Evolutionary conservation across 2,888 invertebrate species (phyloP).

Genomic region (Monopis laevigella): DNA sequence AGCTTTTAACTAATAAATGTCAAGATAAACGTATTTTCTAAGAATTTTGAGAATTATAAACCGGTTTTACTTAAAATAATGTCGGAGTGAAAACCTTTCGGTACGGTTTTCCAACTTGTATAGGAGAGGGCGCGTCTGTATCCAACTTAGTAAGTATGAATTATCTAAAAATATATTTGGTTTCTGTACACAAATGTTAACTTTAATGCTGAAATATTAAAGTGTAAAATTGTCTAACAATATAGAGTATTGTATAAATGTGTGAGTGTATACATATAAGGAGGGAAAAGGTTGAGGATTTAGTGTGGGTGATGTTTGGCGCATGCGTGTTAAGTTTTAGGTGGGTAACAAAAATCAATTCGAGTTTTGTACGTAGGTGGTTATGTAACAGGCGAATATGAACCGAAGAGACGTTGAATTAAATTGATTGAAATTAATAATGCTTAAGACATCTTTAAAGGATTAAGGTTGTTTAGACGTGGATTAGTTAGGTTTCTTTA

Average conservation of each 20-base stretch:
- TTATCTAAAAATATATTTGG: constrained; percentile 58
- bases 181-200: constrained; percentile 14
- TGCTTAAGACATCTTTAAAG: too few species aligned
- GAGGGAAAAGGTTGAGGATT: constrained; percentile 19
- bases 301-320: constrained; percentile 35
- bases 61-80: constrained; percentile 43
- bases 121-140: constrained; percentile 59
- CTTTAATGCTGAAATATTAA: constrained; percentile 19
- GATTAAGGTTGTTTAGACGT: too few species aligned
- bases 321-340: constrained; percentile 43
- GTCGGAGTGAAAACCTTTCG: constrained; percentile 48
- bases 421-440: constrained; percentile 36
- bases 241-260: constrained; percentile 7
- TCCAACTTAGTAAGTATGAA: constrained; percentile 46
- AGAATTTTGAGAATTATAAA: constrained; percentile 34
- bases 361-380: constrained; percentile 48
- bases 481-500: too few species aligned
- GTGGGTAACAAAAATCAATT: constrained; percentile 60
- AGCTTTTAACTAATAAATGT: too few species aligned
- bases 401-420: constrained; percentile 28
- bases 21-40: too few species aligned
- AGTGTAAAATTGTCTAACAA: constrained; percentile 22
- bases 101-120: constrained; percentile 52
- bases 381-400: constrained; percentile 51
- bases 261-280: constrained; percentile 12